Base-by-base conservation (phyloP, 2,113 vertebrate species). In the Xiphophorus couchianus region DNA sequence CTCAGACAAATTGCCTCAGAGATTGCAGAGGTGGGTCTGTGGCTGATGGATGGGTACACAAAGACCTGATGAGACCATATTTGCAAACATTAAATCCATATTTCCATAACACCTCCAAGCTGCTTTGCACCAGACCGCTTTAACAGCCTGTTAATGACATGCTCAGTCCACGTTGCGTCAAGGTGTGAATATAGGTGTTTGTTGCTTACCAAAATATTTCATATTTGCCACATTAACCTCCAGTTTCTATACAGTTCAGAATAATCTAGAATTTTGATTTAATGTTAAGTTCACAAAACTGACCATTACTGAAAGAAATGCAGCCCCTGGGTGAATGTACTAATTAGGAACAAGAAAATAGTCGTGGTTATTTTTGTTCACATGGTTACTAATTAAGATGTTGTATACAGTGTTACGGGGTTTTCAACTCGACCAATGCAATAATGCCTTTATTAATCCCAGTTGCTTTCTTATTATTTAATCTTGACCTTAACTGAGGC, bases 1-100 rank as follows among this genome's bases (percentile, higher is more conserved):
- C 89, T 84, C 83, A 93, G 92, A 94, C 88, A 93, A 92, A 94
- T 93, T 90, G 88, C 90, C 90, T 93, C 77, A 54, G 61, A 87
- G 89, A 94, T 92, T 92, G 87, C 88, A 86, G 88, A 92, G 93
- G 92, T 90, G 91, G 90, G 88, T 87, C 90, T 82, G 83, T 80
- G 76, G 85, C 87, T 92, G 92, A 92, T 91, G 89, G 90, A 93
- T 93, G 89, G 84, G 69, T 81, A 86, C 84, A 88, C 88, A 90
- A 89, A 91, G 84, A 89, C 90, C 87, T 91, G 91, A 90, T 73
- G 77, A 88, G 90, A 83, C 78, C 84, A 77, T 88, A 89, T 92
- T 90, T 91, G 88, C 88, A 89, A 89, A 90, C 90, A 92, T 92
- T 89, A 88, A 87, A 86, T 86, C 73, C 86, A 88, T 89, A 88